These are phyloP conservation scores for Raillietiella orientalis DNA, from an alignment of 2,888 invertebrate species.

Conservation along the genomic window DNA sequence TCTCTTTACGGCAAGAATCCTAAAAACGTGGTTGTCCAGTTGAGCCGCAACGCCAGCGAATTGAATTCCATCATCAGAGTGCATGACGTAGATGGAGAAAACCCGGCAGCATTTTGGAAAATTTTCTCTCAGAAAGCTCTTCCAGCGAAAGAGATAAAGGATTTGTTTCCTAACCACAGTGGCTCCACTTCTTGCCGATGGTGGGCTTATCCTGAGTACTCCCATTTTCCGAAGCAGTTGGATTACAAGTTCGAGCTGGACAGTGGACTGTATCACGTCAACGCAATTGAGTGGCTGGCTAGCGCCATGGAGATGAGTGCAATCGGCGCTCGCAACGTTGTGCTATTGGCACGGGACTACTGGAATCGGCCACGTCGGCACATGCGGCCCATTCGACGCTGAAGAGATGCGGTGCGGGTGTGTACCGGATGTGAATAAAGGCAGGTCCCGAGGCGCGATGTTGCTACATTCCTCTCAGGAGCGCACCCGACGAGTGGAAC, in stretches of 20 bases:
- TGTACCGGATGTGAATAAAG: no score
- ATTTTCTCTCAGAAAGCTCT: slow-evolving; percentile 20
- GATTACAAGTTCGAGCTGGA: slow-evolving; percentile 16
- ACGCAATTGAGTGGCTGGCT: slow-evolving; percentile 26
- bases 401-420: no score
- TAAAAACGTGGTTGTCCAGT: no score
- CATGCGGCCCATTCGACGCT: no score
- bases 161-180: slow-evolving; percentile 16
- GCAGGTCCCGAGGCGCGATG: no score
- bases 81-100: slow-evolving; percentile 7
- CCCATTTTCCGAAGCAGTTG: no score
- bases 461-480: no score
- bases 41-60: no score
- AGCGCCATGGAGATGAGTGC: slow-evolving; percentile 32
- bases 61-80: slow-evolving; percentile 17
- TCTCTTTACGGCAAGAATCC: slow-evolving; percentile 14
- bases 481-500: no score
- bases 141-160: slow-evolving; percentile 13
- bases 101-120: slow-evolving; percentile 18
- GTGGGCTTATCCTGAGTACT: slow-evolving; percentile 23
- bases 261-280: slow-evolving; percentile 21
- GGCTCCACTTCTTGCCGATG: slow-evolving; percentile 14
- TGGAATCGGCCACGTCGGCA: no score
- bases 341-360: slow-evolving; percentile 21
- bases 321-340: slow-evolving; percentile 24